Evolutionary conservation across 2,113 vertebrate genomes (phyloP), one percentile per base, ranked within the genome.

Genomic region (Toxostoma redivivum): DNA sequence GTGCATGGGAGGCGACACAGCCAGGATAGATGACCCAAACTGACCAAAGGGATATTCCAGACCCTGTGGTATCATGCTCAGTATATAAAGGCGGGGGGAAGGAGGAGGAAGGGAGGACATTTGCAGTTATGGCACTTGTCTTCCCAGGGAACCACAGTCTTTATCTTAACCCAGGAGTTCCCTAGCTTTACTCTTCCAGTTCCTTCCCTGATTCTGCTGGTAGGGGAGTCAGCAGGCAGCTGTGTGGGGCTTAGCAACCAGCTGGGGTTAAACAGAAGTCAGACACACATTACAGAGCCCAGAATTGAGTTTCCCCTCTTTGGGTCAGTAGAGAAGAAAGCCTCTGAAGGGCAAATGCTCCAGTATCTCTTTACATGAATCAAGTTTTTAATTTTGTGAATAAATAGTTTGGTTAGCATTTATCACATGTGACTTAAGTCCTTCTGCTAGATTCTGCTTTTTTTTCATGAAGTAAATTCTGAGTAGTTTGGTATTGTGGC

Each of bases 201-300:
- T 67, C 61, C 33, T 60, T 67, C 53, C 24, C n/a, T 67, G 61
- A 31, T 47, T 21, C 30, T 74, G 6, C n/a, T 53, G 21, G 47
- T 76, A n/a, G 17, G 30, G 25, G 47, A 54, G 17, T 15, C 17
- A 82, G 38, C 0, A 4, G 44, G 38, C 0, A 0, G 18, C 42
- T 72, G 31, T 0, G 0, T 28, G 51, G 44, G 37, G 22, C 11
- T 76, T 76, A 47, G 47, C 0, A 1, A 53, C 21, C 8, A 45
- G 30, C 35, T 76, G 79, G 30, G 35, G 9, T 90, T 76, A 76
- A 76, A 67, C 17, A 40, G 21, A 60, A 21, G 16, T 74, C 33
- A 89, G 48, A 37, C 7, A 2, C 2, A 18, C 6, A 54, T 25
- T 54, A 66, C 10, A 6, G 72, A 45, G 33, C 4, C 33, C 37